Percentiles rank a stretch among this genome's conserved stretches.
These are phyloP conservation scores for Dynastes hyllus DNA, from an alignment of 2,888 invertebrate species.

Conservation along the genomic window DNA sequence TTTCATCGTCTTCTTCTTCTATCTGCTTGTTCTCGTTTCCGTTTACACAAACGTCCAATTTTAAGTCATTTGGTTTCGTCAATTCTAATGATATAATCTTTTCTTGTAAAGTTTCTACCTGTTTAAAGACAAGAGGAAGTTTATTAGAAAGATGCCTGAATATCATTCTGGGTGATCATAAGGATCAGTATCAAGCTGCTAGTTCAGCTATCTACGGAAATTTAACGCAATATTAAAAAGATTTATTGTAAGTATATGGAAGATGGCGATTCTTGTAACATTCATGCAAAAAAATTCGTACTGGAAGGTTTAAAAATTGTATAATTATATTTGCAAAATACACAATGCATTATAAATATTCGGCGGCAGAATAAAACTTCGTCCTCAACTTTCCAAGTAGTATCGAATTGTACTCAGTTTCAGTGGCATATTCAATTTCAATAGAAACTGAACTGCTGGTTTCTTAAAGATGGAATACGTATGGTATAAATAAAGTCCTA, in stretches of 20 bases:
- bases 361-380: too few relatives aligned
- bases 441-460: too few relatives aligned
- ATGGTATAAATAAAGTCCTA: too few relatives aligned
- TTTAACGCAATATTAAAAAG: neutral
- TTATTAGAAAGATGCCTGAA: neutral
- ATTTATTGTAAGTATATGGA: constrained; percentile 15
- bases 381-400: too few relatives aligned
- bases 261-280: neutral
- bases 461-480: too few relatives aligned
- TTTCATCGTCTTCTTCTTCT: constrained; percentile 73
- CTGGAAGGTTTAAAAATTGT: neutral
- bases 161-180: neutral
- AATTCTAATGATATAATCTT: constrained; percentile 93
- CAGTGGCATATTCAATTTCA: too few relatives aligned
- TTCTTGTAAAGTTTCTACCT: constrained; percentile 94
- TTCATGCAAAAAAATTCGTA: constrained; percentile 10
- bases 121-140: constrained; percentile 50
- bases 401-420: too few relatives aligned
- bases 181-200: constrained; percentile 15
- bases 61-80: constrained; percentile 71
- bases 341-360: too few relatives aligned
- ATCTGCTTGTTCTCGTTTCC: constrained; percentile 55
- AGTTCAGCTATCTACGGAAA: constrained; percentile 10
- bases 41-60: constrained; percentile 61
- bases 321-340: constrained; percentile 10